phyloP scores from a whole-genome alignment of 2,797 vertebrate genomes.

The Micrastur ruficollis region DNA sequence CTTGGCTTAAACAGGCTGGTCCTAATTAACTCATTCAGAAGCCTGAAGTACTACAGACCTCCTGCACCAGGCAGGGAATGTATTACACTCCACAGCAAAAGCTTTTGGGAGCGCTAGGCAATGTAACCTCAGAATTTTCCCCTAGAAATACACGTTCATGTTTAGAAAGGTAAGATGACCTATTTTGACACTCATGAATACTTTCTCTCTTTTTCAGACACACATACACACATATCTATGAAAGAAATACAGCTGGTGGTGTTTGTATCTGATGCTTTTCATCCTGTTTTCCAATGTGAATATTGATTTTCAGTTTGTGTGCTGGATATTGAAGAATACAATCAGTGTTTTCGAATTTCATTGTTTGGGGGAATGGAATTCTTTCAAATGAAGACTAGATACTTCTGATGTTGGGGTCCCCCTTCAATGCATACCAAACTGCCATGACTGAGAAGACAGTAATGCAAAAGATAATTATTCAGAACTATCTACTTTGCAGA shows the following conservation, averaged over 20 bases:
- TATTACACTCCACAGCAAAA: neutral
- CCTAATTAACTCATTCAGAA: neutral
- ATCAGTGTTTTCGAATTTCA: neutral
- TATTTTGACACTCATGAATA: neutral
- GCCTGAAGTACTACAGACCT: neutral
- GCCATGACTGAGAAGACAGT: neutral
- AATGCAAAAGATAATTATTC: neutral
- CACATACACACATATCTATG: neutral
- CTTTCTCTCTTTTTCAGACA: neutral
- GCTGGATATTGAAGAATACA: neutral
- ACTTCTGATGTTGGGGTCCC: neutral
- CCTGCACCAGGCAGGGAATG: neutral
- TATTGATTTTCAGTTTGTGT: neutral
- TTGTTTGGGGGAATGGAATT: neutral
- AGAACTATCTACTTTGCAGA: neutral
- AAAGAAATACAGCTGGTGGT: neutral
- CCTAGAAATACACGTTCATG: neutral
- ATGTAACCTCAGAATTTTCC: neutral
- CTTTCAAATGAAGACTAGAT: neutral
- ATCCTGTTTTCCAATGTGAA: neutral
- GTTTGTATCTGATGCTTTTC: neutral
- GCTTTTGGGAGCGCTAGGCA: neutral
- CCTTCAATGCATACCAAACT: neutral
- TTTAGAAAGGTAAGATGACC: neutral
- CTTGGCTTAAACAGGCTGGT: neutral